Evolutionary conservation across 2,888 invertebrate genomes (phyloP).

Genomic region (Xylophagus ater): DNA sequence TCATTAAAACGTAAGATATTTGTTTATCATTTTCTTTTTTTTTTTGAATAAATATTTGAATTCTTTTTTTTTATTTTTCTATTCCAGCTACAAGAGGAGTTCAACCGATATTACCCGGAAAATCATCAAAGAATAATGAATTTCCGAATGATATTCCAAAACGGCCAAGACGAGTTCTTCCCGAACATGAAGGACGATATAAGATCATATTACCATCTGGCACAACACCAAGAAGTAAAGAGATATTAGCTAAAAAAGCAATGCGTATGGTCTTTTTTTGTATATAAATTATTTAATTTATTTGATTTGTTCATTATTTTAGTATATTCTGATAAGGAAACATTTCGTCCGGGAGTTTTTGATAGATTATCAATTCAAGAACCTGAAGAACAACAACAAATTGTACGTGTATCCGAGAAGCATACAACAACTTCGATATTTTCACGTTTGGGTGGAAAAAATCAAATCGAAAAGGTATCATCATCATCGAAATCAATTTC

Average conservation of each 20-base stretch:
- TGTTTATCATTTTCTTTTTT: too few relatives aligned
- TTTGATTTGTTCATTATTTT: background rate
- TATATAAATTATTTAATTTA: constrained; percentile 2
- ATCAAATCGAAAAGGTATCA: constrained; percentile 14
- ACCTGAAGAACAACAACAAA: background rate
- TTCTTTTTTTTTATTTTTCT: too few relatives aligned
- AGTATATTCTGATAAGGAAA: constrained; percentile 35
- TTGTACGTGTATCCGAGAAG: constrained; percentile 24
- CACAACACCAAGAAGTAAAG: constrained; percentile 41
- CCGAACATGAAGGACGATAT: constrained; percentile 47
- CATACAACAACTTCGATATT: constrained; percentile 27
- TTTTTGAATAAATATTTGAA: too few relatives aligned
- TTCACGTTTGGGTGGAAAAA: constrained; percentile 33
- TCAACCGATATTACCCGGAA: too few relatives aligned
- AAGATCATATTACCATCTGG: constrained; percentile 45
- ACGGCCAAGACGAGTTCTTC: constrained; percentile 34
- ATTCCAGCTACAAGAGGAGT: too few relatives aligned
- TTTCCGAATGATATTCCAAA: too few relatives aligned
- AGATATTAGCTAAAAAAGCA: constrained; percentile 38
- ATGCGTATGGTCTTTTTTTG: constrained; percentile 24
- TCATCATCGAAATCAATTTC: constrained; percentile 19
- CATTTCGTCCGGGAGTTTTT: constrained; percentile 28
- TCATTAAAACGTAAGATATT: too few relatives aligned
- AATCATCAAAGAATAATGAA: too few relatives aligned
- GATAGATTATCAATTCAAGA: constrained; percentile 23